These are phyloP conservation scores for Falcunculus frontatus DNA, from an alignment of 2,113 vertebrate species.

Conservation along the genomic window DNA sequence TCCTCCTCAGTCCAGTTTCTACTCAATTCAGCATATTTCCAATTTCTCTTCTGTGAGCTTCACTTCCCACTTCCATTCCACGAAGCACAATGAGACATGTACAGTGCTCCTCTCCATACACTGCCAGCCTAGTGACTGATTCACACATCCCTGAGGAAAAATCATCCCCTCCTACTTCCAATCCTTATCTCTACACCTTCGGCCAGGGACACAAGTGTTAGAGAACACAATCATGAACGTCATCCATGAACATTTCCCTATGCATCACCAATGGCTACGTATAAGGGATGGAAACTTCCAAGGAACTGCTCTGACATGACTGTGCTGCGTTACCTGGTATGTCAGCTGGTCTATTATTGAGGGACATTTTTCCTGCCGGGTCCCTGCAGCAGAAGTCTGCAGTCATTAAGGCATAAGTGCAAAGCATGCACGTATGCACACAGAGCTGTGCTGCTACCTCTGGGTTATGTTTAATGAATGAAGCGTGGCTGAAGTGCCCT, in stretches of 20 bases:
- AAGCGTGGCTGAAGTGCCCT: background rate
- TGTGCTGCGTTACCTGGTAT: background rate
- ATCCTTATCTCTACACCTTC: background rate
- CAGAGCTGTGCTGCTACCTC: background rate
- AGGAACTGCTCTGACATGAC: background rate
- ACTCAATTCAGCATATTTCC: background rate
- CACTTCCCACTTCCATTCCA: background rate
- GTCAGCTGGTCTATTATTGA: rapidly evolving
- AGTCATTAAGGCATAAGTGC: background rate
- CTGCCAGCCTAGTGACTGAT: background rate
- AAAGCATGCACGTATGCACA: background rate
- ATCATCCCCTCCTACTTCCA: background rate
- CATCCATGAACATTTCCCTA: background rate
- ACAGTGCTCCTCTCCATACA: rapidly evolving
- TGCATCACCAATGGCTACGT: rapidly evolving
- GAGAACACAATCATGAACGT: background rate
- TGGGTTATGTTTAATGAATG: background rate
- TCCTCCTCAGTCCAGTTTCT: background rate
- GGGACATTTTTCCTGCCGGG: background rate
- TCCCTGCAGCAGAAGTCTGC: background rate
- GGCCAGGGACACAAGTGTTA: background rate
- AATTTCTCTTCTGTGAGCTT: background rate
- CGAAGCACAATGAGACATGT: rapidly evolving
- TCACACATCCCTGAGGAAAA: background rate
- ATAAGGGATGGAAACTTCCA: background rate